phyloP scores from a whole-genome alignment of 2,888 invertebrate species.

The Heliconius aoede region DNA sequence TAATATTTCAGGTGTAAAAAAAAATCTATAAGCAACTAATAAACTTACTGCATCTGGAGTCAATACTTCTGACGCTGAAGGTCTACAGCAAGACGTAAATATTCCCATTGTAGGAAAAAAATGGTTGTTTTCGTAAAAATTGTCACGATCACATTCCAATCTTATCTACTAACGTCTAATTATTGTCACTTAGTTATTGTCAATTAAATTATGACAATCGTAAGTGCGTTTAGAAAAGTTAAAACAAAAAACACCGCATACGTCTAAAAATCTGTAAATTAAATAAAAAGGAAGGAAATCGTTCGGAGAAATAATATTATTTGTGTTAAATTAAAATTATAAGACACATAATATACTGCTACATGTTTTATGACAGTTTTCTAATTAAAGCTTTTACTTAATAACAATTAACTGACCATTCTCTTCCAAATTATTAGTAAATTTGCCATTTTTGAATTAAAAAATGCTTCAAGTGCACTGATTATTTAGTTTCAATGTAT shows the following conservation, averaged over 20 bases:
- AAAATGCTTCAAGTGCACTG: background rate
- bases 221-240: slow-evolving; percentile 43
- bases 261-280: slow-evolving; percentile 36
- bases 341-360: background rate
- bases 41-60: slow-evolving; percentile 84
- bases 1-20: background rate
- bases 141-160: slow-evolving; percentile 36
- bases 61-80: slow-evolving; percentile 81
- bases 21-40: slow-evolving; percentile 7
- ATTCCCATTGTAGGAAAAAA: slow-evolving; percentile 73
- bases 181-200: slow-evolving; percentile 30
- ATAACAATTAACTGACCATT: slow-evolving; percentile 62
- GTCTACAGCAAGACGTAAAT: slow-evolving; percentile 81
- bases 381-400: background rate
- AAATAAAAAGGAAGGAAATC: slow-evolving; percentile 12
- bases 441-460: slow-evolving; percentile 60
- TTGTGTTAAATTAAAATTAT: slow-evolving; percentile 7
- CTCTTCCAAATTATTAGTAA: slow-evolving; percentile 63
- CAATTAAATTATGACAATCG: slow-evolving; percentile 43
- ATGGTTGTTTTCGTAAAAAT: slow-evolving; percentile 37
- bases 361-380: background rate
- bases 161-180: slow-evolving; percentile 32
- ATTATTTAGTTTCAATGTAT: background rate
- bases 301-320: background rate
- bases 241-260: slow-evolving; percentile 2